A percentile compares a stretch with the other conserved stretches of the same genome.
Conservation (phyloP, 2,888 invertebrate species). For the Cosmia pyralina region DNA sequence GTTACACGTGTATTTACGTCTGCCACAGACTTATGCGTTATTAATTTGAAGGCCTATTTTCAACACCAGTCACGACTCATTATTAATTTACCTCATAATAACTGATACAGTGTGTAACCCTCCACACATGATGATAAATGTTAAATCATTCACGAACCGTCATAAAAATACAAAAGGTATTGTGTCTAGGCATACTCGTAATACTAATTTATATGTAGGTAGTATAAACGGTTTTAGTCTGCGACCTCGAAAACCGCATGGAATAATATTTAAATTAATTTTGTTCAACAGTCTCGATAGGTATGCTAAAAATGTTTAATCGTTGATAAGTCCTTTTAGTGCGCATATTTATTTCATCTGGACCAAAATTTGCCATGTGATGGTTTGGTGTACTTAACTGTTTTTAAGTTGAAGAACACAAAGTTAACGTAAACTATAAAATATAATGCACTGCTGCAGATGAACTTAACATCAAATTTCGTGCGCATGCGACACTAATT, state of each 20-base stretch:
- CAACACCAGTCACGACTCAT: slow-evolving; percentile 67
- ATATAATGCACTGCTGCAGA: slow-evolving; percentile 34
- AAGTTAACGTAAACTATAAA: slow-evolving; percentile 22
- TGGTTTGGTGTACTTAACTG: neutral
- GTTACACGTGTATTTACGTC: slow-evolving; percentile 57
- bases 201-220: slow-evolving; percentile 50
- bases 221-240: slow-evolving; percentile 53
- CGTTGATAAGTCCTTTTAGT: slow-evolving; percentile 36
- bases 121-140: slow-evolving; percentile 16
- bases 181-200: slow-evolving; percentile 45
- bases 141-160: slow-evolving; percentile 41
- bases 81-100: slow-evolving; percentile 56
- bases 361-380: slow-evolving; percentile 2
- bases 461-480: slow-evolving; percentile 59
- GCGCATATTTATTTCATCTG: slow-evolving; percentile 17
- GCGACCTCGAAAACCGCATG: slow-evolving; percentile 51
- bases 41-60: slow-evolving; percentile 73
- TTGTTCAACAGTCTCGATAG: slow-evolving; percentile 39
- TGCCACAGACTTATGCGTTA: slow-evolving; percentile 51
- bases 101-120: slow-evolving; percentile 15
- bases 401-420: slow-evolving; percentile 11
- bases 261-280: slow-evolving; percentile 52
- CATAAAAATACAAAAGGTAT: slow-evolving; percentile 52
- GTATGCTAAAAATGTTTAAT: slow-evolving; percentile 32
- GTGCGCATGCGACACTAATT: slow-evolving; percentile 70